Base-by-base conservation (phyloP, 2,888 invertebrate genomes). In the Eustalomyia histrio region DNA sequence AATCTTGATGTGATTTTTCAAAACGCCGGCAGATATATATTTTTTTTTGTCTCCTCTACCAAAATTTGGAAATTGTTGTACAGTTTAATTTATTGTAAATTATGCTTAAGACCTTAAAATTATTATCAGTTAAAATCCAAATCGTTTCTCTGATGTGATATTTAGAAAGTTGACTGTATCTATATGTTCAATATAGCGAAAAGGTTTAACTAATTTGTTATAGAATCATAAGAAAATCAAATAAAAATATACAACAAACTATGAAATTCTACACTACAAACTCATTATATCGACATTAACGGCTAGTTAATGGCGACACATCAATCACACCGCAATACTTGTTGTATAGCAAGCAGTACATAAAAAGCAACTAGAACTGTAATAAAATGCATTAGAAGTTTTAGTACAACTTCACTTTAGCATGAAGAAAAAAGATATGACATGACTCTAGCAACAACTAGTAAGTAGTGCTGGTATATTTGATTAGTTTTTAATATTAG, bases 301-400 rank as follows among this genome's bases (percentile, higher is more conserved):
- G 63, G 76, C 83, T 75, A 63, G 75, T 75, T 80, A 80, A 75
- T 82, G 83, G 83, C 82, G 83, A 82, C 83, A 75, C 80, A 83
- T 83, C 80, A 80, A 82, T 83, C 82, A 82, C 75, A 72, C 81
- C 78, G 69, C 81, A 79, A 57, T 73, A n/a, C 6, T 50, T 61
- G 47, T 61, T 78, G 72, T 58, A 29, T 35, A n/a, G 65, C 78
- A 67, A n/a, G 65, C 78, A 67, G 18, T 57, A 73, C 61, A 55
- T 39, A 35, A 58, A 24, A 47, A n/a, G 17, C 33, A 67, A 53
- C 18, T 47, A 29, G 21, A 21, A n/a, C 43, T n/a, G n/a, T n/a
- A 47, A 47, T 7, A n/a, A 47, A 47, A 47, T 47, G n/a, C n/a
- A 47, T n/a, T n/a, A 47, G 43, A 47, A 47, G 39, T 39, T 39